Base-by-base conservation (phyloP, 2,797 vertebrate genomes). In the Carcharodon carcharias region DNA sequence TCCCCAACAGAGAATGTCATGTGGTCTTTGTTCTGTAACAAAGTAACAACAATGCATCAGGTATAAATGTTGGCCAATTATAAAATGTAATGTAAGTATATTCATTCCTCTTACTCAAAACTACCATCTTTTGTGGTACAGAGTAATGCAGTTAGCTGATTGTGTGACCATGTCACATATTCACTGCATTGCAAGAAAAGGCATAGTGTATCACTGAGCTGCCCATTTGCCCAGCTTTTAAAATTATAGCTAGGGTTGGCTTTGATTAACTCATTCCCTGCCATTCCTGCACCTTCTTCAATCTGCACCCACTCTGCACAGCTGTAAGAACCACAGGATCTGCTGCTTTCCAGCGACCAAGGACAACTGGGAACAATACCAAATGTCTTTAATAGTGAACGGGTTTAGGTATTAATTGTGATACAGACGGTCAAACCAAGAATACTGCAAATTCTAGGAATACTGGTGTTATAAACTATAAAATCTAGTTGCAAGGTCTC, bases 1-100 rank as follows among this genome's bases (percentile, higher is more conserved):
- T 95, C 16, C 16, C 28, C n/a, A 73, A 96, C 96, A 96, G 96
- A 97, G 97, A 97, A 96, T 96, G 85, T 23, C 95, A 91, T 3
- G 61, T 96, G 97, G 96, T 96, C 97, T 96, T 97, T 96, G 97
- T 96, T 96, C 65, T 69, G 16, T 26, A 94, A 94, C 65, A 94
- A 69, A 94, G 65, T 8, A 65, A 50, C 63, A 26, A 28, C 4
- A 50, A 8, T 69, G 18, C n/a, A 94, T 45, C 35, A 45, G 58
- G 54, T 69, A 95, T 12, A 69, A 58, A 54, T 56, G 56, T 77
- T 56, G 69, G 63, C 91, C 63, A 69, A 45, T 69, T 94, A 35
- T 12, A 56, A 56, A 50, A 71, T 95, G 40, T 16, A 56, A 4
- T 56, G 50, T 77, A 14, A 95, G 31, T 45, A 45, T 45, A 28